Conservation (phyloP, 35 echinoderm and acorn worm genomes). For the Ophioderma brevispina region DNA sequence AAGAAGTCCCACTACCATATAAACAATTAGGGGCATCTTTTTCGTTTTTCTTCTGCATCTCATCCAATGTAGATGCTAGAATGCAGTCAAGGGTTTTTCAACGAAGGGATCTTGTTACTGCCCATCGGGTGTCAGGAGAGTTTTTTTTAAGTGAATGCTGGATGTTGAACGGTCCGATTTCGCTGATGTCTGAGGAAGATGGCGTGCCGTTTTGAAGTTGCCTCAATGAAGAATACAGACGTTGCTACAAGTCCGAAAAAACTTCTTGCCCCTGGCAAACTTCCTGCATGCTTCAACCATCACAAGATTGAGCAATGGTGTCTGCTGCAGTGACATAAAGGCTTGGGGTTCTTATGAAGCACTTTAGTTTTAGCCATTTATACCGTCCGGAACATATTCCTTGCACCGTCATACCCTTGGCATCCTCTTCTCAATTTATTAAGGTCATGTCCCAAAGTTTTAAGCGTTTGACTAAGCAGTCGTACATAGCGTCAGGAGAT, state of each 20-base stretch:
- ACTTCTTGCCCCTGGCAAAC: neutral
- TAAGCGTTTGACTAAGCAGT: constrained; percentile 1
- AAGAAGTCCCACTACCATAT: neutral
- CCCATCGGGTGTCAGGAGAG: constrained; percentile 21
- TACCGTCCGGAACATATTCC: constrained; percentile 39
- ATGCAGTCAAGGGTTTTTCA: constrained; percentile 16
- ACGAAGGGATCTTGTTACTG: constrained; percentile 14
- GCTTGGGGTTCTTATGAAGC: neutral
- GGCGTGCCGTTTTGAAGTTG: neutral
- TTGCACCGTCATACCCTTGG: constrained; percentile 32
- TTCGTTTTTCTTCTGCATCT: constrained; percentile 31
- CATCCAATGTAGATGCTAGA: neutral
- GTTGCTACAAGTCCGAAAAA: constrained; percentile 10
- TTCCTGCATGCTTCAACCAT: neutral
- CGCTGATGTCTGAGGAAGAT: neutral
- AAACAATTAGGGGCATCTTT: neutral
- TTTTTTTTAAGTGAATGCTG: constrained; percentile 5
- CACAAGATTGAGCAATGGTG: neutral
- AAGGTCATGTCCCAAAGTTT: neutral
- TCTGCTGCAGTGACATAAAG: neutral
- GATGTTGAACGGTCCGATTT: neutral
- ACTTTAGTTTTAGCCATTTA: constrained; percentile 19
- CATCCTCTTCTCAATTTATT: neutral
- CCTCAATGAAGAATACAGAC: constrained; percentile 10
- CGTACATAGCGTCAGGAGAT: neutral